Conservation (phyloP, 2,888 invertebrate genomes). For the Limnephilus marmoratus region DNA sequence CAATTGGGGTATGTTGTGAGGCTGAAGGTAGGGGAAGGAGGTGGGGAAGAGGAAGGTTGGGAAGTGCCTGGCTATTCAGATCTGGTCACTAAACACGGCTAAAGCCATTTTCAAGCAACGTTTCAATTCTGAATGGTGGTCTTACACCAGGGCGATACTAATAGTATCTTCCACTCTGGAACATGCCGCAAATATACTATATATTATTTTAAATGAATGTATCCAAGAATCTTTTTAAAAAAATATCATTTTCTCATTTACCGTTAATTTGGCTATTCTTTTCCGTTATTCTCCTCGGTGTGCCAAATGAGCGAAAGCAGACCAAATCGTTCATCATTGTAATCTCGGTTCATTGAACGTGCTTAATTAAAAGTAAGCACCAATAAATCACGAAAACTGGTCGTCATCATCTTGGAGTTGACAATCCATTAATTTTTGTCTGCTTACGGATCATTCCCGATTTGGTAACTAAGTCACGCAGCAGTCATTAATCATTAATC, state of each 20-base stretch:
- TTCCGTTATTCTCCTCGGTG: not conserved
- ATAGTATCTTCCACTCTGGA: too few species aligned
- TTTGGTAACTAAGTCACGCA: conserved; percentile 33
- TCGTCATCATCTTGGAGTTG: conserved; percentile 47
- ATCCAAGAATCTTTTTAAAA: not conserved
- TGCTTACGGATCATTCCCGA: conserved; percentile 21
- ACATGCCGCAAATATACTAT: too few species aligned
- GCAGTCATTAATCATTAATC: conserved; percentile 37
- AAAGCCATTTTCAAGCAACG: too few species aligned
- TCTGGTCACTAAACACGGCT: too few species aligned
- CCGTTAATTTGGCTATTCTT: not conserved
- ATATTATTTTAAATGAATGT: too few species aligned
- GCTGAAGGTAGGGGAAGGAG: too few species aligned
- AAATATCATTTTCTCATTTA: not conserved
- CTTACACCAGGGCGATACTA: too few species aligned
- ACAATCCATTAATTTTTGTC: conserved; percentile 48
- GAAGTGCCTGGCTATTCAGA: too few species aligned
- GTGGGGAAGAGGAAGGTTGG: too few species aligned
- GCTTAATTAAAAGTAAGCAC: conserved; percentile 29
- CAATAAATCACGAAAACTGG: conserved; percentile 41
- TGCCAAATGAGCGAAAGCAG: not conserved
- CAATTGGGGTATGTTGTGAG: too few species aligned
- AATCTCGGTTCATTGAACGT: conserved; percentile 26
- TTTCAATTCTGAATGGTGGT: too few species aligned
- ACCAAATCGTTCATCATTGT: not conserved